Evolutionary conservation across 2,797 vertebrate species (phyloP).

Genomic region (Onychomys leucogaster): DNA sequence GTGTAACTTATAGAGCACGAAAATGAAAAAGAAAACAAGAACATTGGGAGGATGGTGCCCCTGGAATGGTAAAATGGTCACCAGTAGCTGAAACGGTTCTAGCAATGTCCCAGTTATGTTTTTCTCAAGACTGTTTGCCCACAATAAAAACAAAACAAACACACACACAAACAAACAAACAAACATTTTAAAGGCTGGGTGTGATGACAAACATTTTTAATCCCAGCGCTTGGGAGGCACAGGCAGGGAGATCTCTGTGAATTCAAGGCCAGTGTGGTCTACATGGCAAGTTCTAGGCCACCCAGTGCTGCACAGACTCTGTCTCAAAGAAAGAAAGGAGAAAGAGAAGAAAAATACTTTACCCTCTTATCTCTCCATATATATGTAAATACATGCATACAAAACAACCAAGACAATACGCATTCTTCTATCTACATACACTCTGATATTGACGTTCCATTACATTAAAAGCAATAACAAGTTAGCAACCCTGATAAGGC

Average conservation of each 20-base stretch:
- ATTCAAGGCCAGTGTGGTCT: background rate
- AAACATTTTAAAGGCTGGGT: background rate
- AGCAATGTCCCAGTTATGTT: background rate
- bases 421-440: background rate
- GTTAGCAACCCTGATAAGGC: background rate
- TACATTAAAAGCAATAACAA: background rate
- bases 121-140: background rate
- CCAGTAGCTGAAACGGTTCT: background rate
- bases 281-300: background rate
- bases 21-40: background rate
- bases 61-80: background rate
- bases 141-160: background rate
- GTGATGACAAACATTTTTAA: too few relatives aligned
- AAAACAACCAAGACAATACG: conserved; percentile 1
- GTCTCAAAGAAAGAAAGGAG: background rate
- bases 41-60: background rate
- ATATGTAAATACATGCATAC: background rate
- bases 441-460: conserved; percentile 39
- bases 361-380: background rate
- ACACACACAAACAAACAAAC: background rate
- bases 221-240: background rate
- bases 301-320: background rate
- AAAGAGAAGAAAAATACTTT: background rate
- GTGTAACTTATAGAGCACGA: conserved; percentile 16
- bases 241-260: background rate